phyloP scores from a whole-genome alignment of 2,797 vertebrate species.

The Chloroceryle amazona region DNA sequence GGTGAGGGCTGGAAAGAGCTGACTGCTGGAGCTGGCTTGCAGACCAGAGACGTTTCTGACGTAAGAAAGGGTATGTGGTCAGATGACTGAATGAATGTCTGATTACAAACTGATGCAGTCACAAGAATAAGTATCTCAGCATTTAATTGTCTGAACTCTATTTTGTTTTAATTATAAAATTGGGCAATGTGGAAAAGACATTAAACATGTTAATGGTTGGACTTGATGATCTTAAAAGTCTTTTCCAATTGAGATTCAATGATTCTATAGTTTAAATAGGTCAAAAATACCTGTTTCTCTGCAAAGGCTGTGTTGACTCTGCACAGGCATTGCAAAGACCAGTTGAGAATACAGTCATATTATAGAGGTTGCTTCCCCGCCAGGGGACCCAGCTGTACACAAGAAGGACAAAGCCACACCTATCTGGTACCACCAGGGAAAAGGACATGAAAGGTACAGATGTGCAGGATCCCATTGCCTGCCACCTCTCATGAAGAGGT shows the following conservation, averaged over 20 bases:
- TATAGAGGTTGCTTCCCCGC: not conserved
- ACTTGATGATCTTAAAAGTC: not conserved
- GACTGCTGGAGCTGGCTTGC: not conserved
- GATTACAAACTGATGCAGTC: not conserved
- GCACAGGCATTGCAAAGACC: not conserved
- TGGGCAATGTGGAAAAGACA: not conserved
- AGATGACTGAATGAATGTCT: not conserved
- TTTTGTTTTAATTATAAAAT: not conserved
- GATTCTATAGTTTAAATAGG: not conserved
- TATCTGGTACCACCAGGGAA: not conserved
- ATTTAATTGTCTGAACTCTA: not conserved
- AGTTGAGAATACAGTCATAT: not conserved
- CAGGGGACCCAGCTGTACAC: accelerated
- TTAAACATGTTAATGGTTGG: not conserved
- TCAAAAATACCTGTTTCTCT: not conserved
- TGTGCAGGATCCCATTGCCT: accelerated
- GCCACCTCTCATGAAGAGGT: not conserved
- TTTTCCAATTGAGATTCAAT: not conserved
- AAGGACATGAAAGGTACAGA: not conserved
- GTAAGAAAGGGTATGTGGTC: not conserved
- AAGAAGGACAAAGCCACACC: accelerated
- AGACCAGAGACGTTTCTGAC: not conserved
- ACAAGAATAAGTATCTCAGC: not conserved
- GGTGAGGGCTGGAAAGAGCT: not conserved
- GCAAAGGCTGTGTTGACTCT: not conserved